These are phyloP conservation scores for Drosophila jambulina DNA, from an alignment of 1,140 invertebrate species.

Conservation along the genomic window DNA sequence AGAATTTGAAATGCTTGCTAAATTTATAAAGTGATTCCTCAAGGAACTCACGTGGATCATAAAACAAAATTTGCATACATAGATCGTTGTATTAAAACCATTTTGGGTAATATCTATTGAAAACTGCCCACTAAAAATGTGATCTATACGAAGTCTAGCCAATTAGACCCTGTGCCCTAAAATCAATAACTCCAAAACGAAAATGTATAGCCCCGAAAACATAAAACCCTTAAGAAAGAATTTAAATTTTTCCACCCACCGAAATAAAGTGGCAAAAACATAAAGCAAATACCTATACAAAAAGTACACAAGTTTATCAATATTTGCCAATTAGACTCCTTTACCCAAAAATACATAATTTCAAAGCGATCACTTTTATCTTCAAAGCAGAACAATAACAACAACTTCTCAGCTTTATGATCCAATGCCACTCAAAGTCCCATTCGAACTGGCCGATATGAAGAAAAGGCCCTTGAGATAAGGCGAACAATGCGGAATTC, in stretches of 20 bases:
- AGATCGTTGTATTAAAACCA: background rate
- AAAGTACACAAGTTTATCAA: background rate
- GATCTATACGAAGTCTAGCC: background rate
- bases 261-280: background rate
- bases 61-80: background rate
- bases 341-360: constrained; percentile 4
- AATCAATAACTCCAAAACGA: background rate
- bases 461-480: constrained; percentile 38
- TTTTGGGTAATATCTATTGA: background rate
- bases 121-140: background rate
- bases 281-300: background rate
- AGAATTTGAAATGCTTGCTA: background rate
- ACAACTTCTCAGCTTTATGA: constrained; percentile 31
- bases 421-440: constrained; percentile 33
- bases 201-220: background rate
- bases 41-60: background rate
- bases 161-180: background rate
- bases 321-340: constrained; percentile 24
- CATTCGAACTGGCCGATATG: constrained; percentile 22
- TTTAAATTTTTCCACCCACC: background rate
- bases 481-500: constrained; percentile 7
- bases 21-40: background rate
- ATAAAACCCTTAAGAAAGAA: background rate
- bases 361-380: constrained; percentile 30
- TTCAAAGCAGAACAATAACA: background rate